Evolutionary conservation across 2,113 vertebrate species (phyloP).

Genomic region (Eolophus roseicapilla): DNA sequence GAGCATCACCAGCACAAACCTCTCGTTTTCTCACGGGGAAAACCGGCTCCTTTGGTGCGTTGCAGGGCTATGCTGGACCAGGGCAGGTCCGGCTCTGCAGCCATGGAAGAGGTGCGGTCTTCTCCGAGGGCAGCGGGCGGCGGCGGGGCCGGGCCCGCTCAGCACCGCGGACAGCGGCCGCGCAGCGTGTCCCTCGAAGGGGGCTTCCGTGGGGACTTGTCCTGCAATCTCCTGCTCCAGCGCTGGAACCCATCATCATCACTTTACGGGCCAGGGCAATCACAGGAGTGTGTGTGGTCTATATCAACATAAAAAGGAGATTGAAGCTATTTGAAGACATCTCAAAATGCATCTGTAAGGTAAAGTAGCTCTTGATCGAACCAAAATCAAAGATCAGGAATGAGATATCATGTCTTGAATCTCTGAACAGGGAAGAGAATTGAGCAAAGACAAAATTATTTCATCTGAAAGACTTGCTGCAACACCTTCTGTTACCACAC

Average conservation of each 20-base stretch:
- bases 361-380: background rate
- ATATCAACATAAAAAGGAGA: rapidly evolving
- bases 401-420: background rate
- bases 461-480: background rate
- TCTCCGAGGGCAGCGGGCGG: background rate
- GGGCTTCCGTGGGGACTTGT: background rate
- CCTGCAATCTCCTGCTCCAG: background rate
- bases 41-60: background rate
- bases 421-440: background rate
- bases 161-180: conserved; percentile 61
- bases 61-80: background rate
- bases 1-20: background rate
- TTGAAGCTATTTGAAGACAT: rapidly evolving
- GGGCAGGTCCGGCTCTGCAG: background rate
- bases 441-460: background rate
- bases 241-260: background rate
- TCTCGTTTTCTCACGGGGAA: rapidly evolving
- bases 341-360: rapidly evolving
- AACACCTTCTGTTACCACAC: background rate
- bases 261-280: background rate
- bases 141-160: background rate
- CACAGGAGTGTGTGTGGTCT: rapidly evolving
- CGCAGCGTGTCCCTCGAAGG: background rate
- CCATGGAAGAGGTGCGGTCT: rapidly evolving
- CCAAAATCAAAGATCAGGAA: background rate